A percentile compares a stretch with the other conserved stretches of the same genome.
Conservation (phyloP, 2,888 invertebrate species). For the Lycocerus yunnanus region DNA sequence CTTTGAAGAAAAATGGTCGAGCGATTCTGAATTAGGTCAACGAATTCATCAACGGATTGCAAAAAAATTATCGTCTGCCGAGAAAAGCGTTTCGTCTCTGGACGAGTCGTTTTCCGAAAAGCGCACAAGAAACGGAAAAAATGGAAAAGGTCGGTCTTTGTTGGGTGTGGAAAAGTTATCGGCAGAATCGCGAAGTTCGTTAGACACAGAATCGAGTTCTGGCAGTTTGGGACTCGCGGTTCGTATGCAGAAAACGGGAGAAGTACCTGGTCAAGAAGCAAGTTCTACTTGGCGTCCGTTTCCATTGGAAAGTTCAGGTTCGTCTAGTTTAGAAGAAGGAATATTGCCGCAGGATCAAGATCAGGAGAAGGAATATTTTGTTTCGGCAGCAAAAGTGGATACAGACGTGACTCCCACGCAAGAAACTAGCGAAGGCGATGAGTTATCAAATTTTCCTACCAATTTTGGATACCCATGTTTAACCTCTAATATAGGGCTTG, state of each 20-base stretch:
- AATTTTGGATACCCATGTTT: constrained; percentile 73
- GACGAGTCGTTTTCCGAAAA: constrained; percentile 50
- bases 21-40: constrained; percentile 54
- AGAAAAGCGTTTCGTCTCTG: constrained; percentile 51
- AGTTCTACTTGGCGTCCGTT: constrained; percentile 84
- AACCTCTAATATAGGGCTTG: constrained; percentile 61
- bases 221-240: constrained; percentile 75
- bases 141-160: constrained; percentile 49
- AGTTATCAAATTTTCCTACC: constrained; percentile 75
- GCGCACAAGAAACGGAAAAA: constrained; percentile 35
- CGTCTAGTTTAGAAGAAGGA: constrained; percentile 84
- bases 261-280: constrained; percentile 64
- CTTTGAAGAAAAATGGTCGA: constrained; percentile 57
- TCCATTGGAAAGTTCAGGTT: constrained; percentile 82
- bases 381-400: constrained; percentile 53
- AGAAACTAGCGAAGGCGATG: constrained; percentile 74
- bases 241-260: constrained; percentile 61
- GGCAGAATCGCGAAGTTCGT: constrained; percentile 72
- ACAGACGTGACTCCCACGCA: constrained; percentile 61
- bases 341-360: constrained; percentile 79
- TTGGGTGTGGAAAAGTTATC: constrained; percentile 51
- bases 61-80: constrained; percentile 52
- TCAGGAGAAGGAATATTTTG: constrained; percentile 53
- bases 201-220: constrained; percentile 77
- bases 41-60: constrained; percentile 51